Base-by-base conservation (phyloP, 2,797 vertebrate genomes). In the Agapornis canus region DNA sequence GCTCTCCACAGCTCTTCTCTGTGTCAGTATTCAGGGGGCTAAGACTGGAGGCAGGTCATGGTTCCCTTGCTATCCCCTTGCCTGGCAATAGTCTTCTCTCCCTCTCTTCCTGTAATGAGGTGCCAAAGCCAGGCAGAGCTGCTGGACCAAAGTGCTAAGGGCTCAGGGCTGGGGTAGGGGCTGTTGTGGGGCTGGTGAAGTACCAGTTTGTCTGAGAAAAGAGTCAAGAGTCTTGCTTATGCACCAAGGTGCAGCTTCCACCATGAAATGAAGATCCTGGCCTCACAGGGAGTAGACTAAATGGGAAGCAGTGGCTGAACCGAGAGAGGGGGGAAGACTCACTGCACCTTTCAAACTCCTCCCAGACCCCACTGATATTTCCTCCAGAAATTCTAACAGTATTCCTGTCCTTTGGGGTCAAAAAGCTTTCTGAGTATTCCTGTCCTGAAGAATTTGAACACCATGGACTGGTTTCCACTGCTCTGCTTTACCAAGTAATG, bases 61-160 rank as follows among this genome's bases (percentile, higher is more conserved):
- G 23, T 78, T 9, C 17, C 23, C 60, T 49, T 45, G n/a, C 13
- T 63, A 4, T 26, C 29, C 19, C 8, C 17, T 23, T 16, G 11
- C 26, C 31, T 26, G 42, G 13, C 13, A 32, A 2, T 42, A 11
- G 48, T 77, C 25, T 78, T 35, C 19, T 85, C 23, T 52, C 25
- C 13, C 19, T 75, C 13, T 71, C 20, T 68, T 6, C 5, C 13
- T 3, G 0, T 4, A n/a, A 31, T 0, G 3, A 82, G 26, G 27
- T 45, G 19, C 5, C 6, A 35, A 60, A 75, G 70, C 3, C 4
- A n/a, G n/a, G 35, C 7, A 63, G 32, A 87, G 40, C 63, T 60
- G 11, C 27, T 35, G 10, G 26, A 23, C 7, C 13, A 11, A 20
- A 76, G 25, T 39, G 26, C 63, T 83, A 26, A 45, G 40, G n/a